These are phyloP conservation scores for Lypha dubia DNA, from an alignment of 2,888 invertebrate genomes.

Conservation along the genomic window DNA sequence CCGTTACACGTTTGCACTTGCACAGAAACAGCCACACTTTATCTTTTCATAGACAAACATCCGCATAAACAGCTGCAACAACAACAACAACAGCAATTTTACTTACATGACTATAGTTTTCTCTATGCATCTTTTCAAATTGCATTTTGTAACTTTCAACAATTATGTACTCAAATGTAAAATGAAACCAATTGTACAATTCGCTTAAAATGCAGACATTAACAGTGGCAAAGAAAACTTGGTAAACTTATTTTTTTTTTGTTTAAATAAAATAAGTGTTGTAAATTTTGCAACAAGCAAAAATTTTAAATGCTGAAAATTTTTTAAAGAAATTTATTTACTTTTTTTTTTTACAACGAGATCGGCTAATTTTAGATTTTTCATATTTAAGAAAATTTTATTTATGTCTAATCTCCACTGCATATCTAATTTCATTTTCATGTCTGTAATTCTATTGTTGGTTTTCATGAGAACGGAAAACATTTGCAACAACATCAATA, in stretches of 20 bases:
- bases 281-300: no score
- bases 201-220: not conserved
- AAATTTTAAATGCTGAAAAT: no score
- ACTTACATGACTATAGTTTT: conserved; percentile 24
- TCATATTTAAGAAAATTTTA: no score
- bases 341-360: no score
- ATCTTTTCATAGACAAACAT: not conserved
- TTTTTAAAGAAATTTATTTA: no score
- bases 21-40: not conserved
- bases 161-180: conserved; percentile 57
- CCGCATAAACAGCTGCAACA: conserved; percentile 11
- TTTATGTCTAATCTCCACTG: not conserved
- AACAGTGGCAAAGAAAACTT: conserved; percentile 11
- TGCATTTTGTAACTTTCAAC: conserved; percentile 58
- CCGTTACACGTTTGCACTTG: conserved; percentile 12
- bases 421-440: not conserved
- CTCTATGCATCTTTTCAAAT: conserved; percentile 49
- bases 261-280: no score
- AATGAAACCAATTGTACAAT: conserved; percentile 35
- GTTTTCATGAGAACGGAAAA: conserved; percentile 20
- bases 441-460: conserved; percentile 7
- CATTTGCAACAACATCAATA: conserved; percentile 18
- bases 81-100: not conserved
- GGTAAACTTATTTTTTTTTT: not conserved
- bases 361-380: no score